These are phyloP conservation scores for Holacanthella duospinosa DNA, from an alignment of 2,888 invertebrate genomes.

Conservation along the genomic window DNA sequence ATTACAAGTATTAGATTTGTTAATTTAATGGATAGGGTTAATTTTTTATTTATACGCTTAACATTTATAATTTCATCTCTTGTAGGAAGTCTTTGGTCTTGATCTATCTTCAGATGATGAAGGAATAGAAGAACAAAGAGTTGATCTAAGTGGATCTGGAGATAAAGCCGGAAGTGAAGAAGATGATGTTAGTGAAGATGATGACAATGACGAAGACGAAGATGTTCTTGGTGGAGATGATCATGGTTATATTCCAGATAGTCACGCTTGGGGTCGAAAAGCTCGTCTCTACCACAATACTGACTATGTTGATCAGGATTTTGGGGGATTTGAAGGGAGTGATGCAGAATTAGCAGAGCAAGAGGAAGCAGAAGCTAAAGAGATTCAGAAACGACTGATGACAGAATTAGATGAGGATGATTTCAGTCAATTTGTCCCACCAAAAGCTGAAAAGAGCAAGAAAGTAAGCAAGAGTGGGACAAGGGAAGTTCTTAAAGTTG, in stretches of 20 bases:
- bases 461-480: constrained; percentile 41
- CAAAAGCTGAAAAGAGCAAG: constrained; percentile 13
- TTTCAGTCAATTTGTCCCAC: constrained; percentile 45
- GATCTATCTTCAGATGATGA: constrained; percentile 24
- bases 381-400: constrained; percentile 57
- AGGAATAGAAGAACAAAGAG: constrained; percentile 15
- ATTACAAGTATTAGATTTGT: constrained; percentile 4
- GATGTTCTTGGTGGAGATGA: constrained; percentile 67
- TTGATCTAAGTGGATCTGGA: background rate
- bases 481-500: constrained; percentile 57
- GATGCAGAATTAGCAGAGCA: constrained; percentile 63
- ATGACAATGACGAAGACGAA: constrained; percentile 42
- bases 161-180: constrained; percentile 26
- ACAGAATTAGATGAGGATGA: constrained; percentile 69
- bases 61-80: background rate
- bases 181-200: constrained; percentile 36
- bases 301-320: constrained; percentile 81
- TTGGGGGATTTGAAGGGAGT: constrained; percentile 54
- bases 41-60: background rate
- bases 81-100: constrained; percentile 16
- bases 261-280: constrained; percentile 79
- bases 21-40: no score
- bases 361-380: constrained; percentile 73
- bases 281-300: constrained; percentile 70
- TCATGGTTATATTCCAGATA: constrained; percentile 59